Evolutionary conservation across 2,797 vertebrate genomes (phyloP).

Genomic region (Pangasius macronema): DNA sequence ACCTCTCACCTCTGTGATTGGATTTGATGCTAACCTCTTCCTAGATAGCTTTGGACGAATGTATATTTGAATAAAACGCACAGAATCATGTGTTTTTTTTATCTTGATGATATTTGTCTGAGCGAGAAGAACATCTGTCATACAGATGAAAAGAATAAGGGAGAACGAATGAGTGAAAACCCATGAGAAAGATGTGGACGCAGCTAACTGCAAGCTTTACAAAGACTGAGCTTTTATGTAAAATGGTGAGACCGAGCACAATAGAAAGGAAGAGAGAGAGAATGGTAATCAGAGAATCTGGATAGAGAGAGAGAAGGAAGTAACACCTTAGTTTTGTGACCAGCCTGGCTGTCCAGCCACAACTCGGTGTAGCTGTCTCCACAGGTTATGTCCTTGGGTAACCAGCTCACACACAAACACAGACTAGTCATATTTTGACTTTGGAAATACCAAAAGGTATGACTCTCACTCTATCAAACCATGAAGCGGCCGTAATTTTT

Average conservation of each 20-base stretch:
- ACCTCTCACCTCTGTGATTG: not conserved
- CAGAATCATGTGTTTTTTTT: not conserved
- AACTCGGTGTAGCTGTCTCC: not conserved
- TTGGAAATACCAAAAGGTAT: not conserved
- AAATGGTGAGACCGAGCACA: not conserved
- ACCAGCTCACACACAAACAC: not conserved
- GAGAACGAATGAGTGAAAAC: not conserved
- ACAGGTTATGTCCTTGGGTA: constrained; percentile 21
- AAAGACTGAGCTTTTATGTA: constrained; percentile 1
- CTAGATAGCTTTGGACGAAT: not conserved
- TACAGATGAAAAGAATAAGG: not conserved
- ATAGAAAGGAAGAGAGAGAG: not conserved
- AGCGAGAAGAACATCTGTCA: not conserved
- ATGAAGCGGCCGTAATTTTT: not conserved
- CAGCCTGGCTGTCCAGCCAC: not conserved
- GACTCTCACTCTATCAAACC: not conserved
- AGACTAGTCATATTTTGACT: not conserved
- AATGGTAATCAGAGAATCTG: not conserved
- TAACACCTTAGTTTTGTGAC: not conserved
- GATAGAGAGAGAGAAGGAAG: not conserved
- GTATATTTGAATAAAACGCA: not conserved
- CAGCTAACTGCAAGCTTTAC: not conserved
- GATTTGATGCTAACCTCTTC: not conserved
- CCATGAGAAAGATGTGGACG: not conserved
- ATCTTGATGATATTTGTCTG: not conserved